Evolutionary conservation across 30 jellyfish, hydroid and myxozoan species (phyloP), one percentile per base, ranked within the genome.

Genomic region (Aurelia aurita): DNA sequence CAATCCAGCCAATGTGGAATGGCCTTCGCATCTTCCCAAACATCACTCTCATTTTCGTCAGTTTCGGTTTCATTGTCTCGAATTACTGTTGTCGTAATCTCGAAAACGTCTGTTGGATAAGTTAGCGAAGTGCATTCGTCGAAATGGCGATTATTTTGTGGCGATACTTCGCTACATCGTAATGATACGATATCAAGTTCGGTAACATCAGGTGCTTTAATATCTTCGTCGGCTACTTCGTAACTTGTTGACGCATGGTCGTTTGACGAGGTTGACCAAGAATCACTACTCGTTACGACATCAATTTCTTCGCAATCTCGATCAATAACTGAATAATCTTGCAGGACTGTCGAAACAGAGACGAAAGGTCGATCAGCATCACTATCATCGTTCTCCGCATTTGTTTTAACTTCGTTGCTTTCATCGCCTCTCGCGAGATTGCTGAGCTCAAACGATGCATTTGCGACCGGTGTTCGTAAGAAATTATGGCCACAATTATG

Each of bases 21-120:
- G 74, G 94, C 97, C 71, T 93, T 96, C 11, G 99, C 99, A 75
- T 95, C 99, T 29, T 73, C 97, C 99, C 99, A 95, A 0, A 95
- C 90, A 49, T 88, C 97, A 13, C 90, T 89, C 34, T 74, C 97
- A 16, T 82, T 88, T 28, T 89, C 93, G 9, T 79, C 96, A 46
- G 86, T 86, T 60, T 59, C 97, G 74, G 95, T 95, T n/a, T n/a
- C 95, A 34, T 84, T 89, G 46, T 96, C 95, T 1, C 85, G 96
- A 25, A 93, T 65, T 35, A 87, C 74, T 16, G 89, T 87, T 26
- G 97, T 93, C 29, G 92, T 91, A 4, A 88, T 93, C 22, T 93
- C 98, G 49, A 92, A 71, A 11, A 86, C 88, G 58, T 92, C 98
- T 5, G 98, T 92, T 27, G 90, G 91, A 19, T 31, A 66, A 14